Evolutionary conservation across 2,888 invertebrate genomes (phyloP), one percentile per base, ranked within the genome.

Genomic region (Erebia ligea): DNA sequence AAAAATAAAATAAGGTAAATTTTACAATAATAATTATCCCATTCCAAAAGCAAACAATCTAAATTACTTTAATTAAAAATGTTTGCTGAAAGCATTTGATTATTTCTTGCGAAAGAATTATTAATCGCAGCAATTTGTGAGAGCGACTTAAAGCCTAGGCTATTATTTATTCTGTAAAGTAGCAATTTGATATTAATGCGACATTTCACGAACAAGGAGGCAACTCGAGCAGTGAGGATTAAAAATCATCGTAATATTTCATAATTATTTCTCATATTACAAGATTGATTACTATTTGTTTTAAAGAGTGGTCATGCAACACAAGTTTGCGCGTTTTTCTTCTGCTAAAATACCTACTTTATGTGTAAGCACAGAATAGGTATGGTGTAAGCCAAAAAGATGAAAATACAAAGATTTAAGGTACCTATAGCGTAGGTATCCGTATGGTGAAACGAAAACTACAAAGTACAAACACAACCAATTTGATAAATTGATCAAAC

Each of bases 141-240:
- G 40, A 40, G 40, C 59, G 40, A 58, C 57, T 58, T 42, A 17
- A 59, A 59, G 40, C 59, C 40, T 59, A n/a, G 4, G 17, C 17
- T 59, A 59, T 59, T 42, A 59, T 59, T 59, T 59, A 42, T 59
- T 59, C 59, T 17, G 2, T 67, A 81, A 79, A 76, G 76, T 78
- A 79, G 81, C 79, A 79, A 81, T 80, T 80, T 76, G 71, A 80
- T 84, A 83, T 85, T 82, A 87, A 87, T 83, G 81, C 78, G 77
- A 80, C 79, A 83, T 87, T 88, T 86, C 79, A 85, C 87, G 82
- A 84, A 84, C 86, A 59, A 59, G 88, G 84, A 85, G 86, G 84
- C 83, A 80, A 80, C 83, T 81, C 80, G 80, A 83, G 79, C 77
- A 79, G 80, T 78, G 78, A 34, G 79, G 81, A 48, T 11, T 52